Evolutionary conservation across 2,888 invertebrate genomes (phyloP), one percentile per base, ranked within the genome.

Genomic region (Abrostola tripartita): DNA sequence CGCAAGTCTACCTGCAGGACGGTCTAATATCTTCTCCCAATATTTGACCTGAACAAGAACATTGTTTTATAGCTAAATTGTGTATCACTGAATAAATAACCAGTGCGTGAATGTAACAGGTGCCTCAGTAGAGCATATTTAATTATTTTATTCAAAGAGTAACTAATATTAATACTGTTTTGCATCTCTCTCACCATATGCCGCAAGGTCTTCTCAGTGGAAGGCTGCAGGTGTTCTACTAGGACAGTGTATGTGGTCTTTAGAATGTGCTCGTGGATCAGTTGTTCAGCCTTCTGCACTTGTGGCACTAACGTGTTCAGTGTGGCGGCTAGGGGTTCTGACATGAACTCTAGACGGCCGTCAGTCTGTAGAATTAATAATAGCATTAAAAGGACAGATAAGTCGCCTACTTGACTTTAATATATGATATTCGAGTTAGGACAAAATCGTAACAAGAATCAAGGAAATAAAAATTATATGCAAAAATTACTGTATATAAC

Each of bases 11-110:
- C 98, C 98, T 0, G 97, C 96, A 0, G 97, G 95, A 69, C 97
- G 97, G 59, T 98, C 98, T 35, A 99, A 88, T 74, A 98, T 96
- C 81, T 96, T 96, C 86, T 98, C 98, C 96, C 98, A 97, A 83
- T 98, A 98, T 80, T 97, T 97, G 35, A 98, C 95, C 92, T 97
- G 96, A 85, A 53, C 96, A 56, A 63, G 9, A 56, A 0, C 37
- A 47, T 7, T 6, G 8, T 7, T 51, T 38, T 24, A 24, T 4
- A 24, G 24, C 1, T 24, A 24, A 24, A 24, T 24, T 4, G 4
- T 24, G 4, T 24, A 24, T 24, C 24, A 24, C 4, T 24, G 24
- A 24, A 24, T 24, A 4, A 24, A 24, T 24, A 24, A 24, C 24
- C 24, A 24, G 24, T 24, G 24, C 1, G 4, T 2, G 4, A 24